Conservation (phyloP, 1,140 invertebrate genomes). For the Batillaria attramentaria region DNA sequence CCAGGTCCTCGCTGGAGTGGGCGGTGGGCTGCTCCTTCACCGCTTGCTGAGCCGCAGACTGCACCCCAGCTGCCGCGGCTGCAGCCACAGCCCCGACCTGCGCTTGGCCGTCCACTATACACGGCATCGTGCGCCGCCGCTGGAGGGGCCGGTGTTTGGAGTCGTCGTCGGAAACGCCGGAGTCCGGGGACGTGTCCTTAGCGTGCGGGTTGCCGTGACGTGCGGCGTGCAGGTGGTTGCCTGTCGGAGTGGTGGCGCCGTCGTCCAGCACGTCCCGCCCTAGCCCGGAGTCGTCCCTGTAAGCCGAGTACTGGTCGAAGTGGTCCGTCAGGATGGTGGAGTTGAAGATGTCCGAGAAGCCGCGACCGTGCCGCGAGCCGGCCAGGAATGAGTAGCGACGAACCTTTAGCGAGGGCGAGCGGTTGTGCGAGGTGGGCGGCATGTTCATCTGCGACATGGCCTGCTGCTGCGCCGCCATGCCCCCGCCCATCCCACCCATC, state of each 20-base stretch:
- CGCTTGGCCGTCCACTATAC: constrained; percentile 56
- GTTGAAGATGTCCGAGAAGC: constrained; percentile 68
- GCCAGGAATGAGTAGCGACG: constrained; percentile 68
- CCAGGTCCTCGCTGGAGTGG: constrained; percentile 66
- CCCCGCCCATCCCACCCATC: constrained; percentile 22
- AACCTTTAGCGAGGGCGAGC: constrained; percentile 62
- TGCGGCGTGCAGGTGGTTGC: constrained; percentile 41
- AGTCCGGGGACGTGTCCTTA: constrained; percentile 71
- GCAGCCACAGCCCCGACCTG: constrained; percentile 15
- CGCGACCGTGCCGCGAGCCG: constrained; percentile 65
- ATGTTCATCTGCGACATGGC: constrained; percentile 30
- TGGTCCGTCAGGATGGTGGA: constrained; percentile 76
- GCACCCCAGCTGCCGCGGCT: too few relatives aligned
- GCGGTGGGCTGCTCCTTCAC: constrained; percentile 56
- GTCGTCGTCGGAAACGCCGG: constrained; percentile 70
- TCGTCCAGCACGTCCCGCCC: constrained; percentile 53
- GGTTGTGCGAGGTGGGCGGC: constrained; percentile 49
- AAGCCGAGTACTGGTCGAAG: constrained; percentile 87
- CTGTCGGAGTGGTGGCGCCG: constrained; percentile 38
- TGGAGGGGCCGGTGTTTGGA: constrained; percentile 57
- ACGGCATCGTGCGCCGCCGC: constrained; percentile 67
- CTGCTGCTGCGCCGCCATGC: not conserved
- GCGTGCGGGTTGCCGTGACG: constrained; percentile 30
- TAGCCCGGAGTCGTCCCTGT: constrained; percentile 76
- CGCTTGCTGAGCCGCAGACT: constrained; percentile 41